Percentiles rank a stretch among this genome's conserved stretches.
Evolutionary conservation across 2,113 vertebrate species (phyloP).

Genomic region (Nycticorax nycticorax): DNA sequence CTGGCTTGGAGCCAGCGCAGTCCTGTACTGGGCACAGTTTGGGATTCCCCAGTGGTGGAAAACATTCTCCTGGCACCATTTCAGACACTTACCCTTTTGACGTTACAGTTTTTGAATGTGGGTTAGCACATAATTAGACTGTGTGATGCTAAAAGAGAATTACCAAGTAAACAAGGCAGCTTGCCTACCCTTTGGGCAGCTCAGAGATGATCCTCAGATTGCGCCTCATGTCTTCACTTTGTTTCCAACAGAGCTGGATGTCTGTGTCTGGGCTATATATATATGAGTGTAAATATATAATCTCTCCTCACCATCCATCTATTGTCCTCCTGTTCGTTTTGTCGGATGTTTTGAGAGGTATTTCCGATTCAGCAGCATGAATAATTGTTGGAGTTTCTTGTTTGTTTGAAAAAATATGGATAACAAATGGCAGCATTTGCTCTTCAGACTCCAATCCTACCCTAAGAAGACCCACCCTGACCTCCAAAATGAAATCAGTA

Average conservation of each 20-base stretch:
- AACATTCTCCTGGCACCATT: not conserved
- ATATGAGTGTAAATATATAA: not conserved
- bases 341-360: conserved; percentile 77
- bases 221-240: conserved; percentile 9
- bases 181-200: conserved; percentile 34
- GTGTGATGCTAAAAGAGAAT: conserved; percentile 1
- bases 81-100: conserved; percentile 28
- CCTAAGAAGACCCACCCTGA: conserved; percentile 69
- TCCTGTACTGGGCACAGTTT: not conserved
- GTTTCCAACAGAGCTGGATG: conserved; percentile 39
- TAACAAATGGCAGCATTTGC: conserved; percentile 48
- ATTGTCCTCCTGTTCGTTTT: conserved; percentile 60
- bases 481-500: conserved; percentile 75
- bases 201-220: conserved; percentile 29
- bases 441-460: conserved; percentile 32
- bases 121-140: conserved; percentile 32
- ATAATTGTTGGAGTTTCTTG: conserved; percentile 44
- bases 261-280: conserved; percentile 34
- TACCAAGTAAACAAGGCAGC: conserved; percentile 31
- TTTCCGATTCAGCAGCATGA: conserved; percentile 65
- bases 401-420: conserved; percentile 59
- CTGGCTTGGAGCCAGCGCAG: not conserved
- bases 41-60: not conserved
- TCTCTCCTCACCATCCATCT: conserved; percentile 31
- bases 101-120: not conserved